These are phyloP conservation scores for Gila orcuttii DNA, from an alignment of 2,113 vertebrate genomes.

Conservation along the genomic window DNA sequence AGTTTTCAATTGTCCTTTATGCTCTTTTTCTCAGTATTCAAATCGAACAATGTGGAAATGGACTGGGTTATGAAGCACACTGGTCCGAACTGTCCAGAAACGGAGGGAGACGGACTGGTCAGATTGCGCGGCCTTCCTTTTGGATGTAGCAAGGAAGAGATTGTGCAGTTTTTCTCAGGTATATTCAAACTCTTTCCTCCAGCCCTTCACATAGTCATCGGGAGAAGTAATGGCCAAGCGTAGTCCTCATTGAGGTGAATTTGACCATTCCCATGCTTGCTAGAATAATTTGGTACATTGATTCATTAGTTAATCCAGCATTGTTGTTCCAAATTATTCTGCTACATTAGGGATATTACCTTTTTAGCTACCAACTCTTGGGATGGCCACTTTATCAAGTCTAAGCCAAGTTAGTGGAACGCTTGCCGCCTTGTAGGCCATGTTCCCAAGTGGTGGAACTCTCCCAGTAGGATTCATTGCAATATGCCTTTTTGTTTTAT, in stretches of 20 bases:
- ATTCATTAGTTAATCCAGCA: background rate
- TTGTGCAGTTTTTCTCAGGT: slow-evolving; percentile 99
- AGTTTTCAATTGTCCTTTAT: background rate
- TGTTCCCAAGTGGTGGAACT: slow-evolving; percentile 24
- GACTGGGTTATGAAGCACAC: slow-evolving; percentile 99
- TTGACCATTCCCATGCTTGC: slow-evolving; percentile 28
- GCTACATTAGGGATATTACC: background rate
- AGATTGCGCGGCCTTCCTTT: slow-evolving; percentile 97
- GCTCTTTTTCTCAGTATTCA: slow-evolving; percentile 85
- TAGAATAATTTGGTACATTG: background rate
- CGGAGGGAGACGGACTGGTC: slow-evolving; percentile 94
- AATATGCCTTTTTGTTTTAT: slow-evolving; percentile 21
- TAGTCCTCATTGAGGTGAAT: slow-evolving; percentile 27
- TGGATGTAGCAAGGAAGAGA: slow-evolving; percentile 99
- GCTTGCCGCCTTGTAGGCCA: background rate
- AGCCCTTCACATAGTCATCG: slow-evolving; percentile 38
- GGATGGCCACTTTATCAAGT: slow-evolving; percentile 24
- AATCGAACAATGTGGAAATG: slow-evolving; percentile 99
- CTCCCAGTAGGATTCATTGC: slow-evolving; percentile 11
- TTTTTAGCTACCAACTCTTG: slow-evolving; percentile 27
- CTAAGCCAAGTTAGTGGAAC: slow-evolving; percentile 28
- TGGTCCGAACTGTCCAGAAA: slow-evolving; percentile 96
- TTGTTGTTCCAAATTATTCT: background rate
- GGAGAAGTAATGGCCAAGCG: slow-evolving; percentile 24
- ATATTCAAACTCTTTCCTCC: slow-evolving; percentile 58